Conservation (phyloP, 1,140 invertebrate species). For the Euschistus heros region DNA sequence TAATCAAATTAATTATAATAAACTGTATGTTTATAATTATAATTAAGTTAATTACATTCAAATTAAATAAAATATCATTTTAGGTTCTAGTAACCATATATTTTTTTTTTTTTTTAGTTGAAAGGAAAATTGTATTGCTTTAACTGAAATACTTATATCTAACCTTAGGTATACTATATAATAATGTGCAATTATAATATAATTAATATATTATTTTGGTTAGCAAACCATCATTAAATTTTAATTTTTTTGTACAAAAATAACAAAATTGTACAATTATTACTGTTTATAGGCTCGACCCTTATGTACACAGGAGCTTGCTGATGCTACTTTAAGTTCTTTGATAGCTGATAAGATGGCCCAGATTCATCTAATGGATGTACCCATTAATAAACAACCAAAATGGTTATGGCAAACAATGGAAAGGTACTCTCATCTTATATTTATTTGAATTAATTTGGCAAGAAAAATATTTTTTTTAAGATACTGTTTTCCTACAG, state of each 20-base stretch:
- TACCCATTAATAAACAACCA: conserved; percentile 87
- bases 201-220: background rate
- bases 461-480: background rate
- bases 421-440: conserved; percentile 43
- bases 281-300: conserved; percentile 54
- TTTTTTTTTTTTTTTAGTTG: too few species aligned
- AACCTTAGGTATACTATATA: too few species aligned
- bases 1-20: too few species aligned
- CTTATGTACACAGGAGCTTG: conserved; percentile 64
- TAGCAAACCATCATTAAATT: background rate
- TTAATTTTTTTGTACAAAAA: background rate
- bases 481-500: background rate
- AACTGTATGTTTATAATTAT: too few species aligned
- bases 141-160: too few species aligned
- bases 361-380: conserved; percentile 77
- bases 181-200: too few species aligned
- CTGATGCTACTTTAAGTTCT: conserved; percentile 58
- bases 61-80: too few species aligned
- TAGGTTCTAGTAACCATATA: too few species aligned
- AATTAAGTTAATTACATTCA: too few species aligned
- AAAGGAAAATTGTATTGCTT: too few species aligned
- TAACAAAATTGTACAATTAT: background rate
- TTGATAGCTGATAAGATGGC: conserved; percentile 86
- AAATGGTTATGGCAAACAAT: conserved; percentile 86
- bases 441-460: background rate